Evolutionary conservation across 2,113 vertebrate genomes (phyloP).

Genomic region (Rhombomys opimus): DNA sequence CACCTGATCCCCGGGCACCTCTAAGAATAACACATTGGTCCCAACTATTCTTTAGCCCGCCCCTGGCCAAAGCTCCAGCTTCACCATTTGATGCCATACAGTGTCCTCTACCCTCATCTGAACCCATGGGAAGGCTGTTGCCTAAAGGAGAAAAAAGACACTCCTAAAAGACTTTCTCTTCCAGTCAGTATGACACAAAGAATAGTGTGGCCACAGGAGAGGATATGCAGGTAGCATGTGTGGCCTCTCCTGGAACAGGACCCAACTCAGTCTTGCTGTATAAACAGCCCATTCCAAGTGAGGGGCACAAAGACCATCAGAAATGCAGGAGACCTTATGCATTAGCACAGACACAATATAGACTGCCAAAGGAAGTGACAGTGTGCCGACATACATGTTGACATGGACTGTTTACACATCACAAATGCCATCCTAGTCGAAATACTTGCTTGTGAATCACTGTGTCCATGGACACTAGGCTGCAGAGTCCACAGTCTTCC

Average conservation of each 20-base stretch:
- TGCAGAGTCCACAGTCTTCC: background rate
- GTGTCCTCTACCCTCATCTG: background rate
- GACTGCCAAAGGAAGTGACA: background rate
- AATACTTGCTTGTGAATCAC: fast-evolving
- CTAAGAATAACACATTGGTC: background rate
- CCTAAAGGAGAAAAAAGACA: background rate
- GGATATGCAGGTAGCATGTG: background rate
- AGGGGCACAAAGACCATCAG: background rate
- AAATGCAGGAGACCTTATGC: background rate
- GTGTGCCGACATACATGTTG: fast-evolving
- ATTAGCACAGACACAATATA: too few species aligned
- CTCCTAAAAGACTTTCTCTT: background rate
- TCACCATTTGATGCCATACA: background rate
- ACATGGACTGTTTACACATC: fast-evolving
- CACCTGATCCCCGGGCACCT: fast-evolving
- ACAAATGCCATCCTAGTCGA: fast-evolving
- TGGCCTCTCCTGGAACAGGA: background rate
- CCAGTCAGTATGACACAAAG: too few species aligned
- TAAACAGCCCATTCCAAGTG: background rate
- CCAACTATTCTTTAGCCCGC: background rate
- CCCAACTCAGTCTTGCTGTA: too few species aligned
- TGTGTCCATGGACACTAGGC: background rate
- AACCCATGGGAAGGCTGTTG: background rate
- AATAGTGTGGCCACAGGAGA: fast-evolving
- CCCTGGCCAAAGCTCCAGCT: background rate